Conservation (phyloP, 2,113 vertebrate genomes). For the Phalacrocorax aristotelis region DNA sequence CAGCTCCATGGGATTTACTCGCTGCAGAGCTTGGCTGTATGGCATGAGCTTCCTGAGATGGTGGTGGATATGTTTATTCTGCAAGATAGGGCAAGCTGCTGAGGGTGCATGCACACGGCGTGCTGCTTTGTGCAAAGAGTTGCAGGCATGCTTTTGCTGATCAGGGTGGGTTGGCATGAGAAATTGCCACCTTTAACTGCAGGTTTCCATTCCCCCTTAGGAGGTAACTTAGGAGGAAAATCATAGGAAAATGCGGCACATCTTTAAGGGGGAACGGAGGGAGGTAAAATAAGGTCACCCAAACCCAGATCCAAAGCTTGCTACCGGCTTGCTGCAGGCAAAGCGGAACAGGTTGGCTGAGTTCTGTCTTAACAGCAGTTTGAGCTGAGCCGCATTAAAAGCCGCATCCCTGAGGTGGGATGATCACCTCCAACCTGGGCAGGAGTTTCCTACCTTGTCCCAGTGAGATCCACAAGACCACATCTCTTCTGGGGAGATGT, state of each 20-base stretch:
- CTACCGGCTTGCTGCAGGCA: neutral
- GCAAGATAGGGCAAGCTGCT: neutral
- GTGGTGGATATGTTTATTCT: neutral
- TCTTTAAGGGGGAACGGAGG: neutral
- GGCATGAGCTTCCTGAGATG: neutral
- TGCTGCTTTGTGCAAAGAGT: neutral
- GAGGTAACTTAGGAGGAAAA: neutral
- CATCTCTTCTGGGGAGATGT: fast-evolving
- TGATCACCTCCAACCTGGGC: neutral
- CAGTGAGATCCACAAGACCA: neutral
- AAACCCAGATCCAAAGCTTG: neutral
- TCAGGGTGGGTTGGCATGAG: neutral
- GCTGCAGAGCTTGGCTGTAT: neutral
- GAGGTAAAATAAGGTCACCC: neutral
- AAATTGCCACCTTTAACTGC: neutral
- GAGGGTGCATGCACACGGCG: neutral
- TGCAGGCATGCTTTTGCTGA: neutral
- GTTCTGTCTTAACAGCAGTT: neutral
- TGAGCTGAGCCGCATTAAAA: neutral
- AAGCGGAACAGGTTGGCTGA: neutral
- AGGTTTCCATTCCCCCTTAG: neutral
- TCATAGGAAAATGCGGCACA: fast-evolving
- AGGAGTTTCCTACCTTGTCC: neutral
- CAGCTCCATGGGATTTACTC: neutral
- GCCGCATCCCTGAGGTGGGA: fast-evolving